Conservation (phyloP, 1,140 invertebrate species). For the Babylonia areolata region DNA sequence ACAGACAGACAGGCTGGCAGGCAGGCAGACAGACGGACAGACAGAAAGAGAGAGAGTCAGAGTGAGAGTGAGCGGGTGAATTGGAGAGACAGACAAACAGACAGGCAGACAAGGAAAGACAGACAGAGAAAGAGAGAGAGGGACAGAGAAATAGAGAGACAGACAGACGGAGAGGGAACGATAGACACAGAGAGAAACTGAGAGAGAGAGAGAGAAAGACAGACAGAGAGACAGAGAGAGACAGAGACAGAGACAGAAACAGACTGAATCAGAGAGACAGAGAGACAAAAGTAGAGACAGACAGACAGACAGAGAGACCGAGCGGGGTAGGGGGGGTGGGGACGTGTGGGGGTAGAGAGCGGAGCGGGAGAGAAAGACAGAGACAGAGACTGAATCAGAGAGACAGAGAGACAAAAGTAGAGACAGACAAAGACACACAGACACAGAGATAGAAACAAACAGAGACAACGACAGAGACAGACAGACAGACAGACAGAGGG, state of each 20-base stretch:
- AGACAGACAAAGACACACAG: background rate
- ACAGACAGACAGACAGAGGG: background rate
- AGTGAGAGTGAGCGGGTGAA: background rate
- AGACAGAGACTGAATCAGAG: background rate
- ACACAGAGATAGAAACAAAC: background rate
- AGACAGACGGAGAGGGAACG: no score
- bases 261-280: background rate
- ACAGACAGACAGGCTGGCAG: no score
- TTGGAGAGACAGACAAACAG: no score
- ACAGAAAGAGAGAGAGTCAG: background rate
- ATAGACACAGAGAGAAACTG: no score
- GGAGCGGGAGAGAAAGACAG: background rate
- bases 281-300: background rate
- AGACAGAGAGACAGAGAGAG: no score
- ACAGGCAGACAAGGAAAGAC: no score
- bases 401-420: background rate
- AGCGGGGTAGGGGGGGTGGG: background rate
- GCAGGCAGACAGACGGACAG: no score
- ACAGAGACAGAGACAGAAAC: background rate
- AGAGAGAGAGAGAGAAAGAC: no score
- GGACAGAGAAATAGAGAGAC: no score
- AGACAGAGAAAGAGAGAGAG: no score
- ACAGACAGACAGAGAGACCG: slow-evolving; percentile 1
- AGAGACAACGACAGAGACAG: background rate
- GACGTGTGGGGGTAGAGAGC: no score